These are phyloP conservation scores for Rhagonycha fulva DNA, from an alignment of 2,888 invertebrate genomes.

Conservation along the genomic window DNA sequence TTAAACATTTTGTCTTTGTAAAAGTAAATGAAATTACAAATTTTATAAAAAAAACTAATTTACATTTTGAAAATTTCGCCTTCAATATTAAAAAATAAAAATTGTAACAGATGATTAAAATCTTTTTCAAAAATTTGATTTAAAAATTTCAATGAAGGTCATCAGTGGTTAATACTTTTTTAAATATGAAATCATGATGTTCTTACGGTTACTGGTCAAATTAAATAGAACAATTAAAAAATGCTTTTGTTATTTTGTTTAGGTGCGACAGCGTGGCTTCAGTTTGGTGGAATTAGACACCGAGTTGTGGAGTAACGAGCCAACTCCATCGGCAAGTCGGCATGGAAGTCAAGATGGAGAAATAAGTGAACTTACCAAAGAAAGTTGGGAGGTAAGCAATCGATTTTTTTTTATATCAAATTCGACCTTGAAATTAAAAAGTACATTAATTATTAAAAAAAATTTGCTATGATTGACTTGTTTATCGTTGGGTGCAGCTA, in stretches of 20 bases:
- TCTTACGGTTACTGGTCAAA: not conserved
- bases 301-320: constrained; percentile 78
- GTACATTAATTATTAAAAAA: not conserved
- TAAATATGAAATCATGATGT: not conserved
- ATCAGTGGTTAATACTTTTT: not conserved
- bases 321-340: constrained; percentile 56
- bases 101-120: no score
- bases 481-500: constrained; percentile 65
- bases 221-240: not conserved
- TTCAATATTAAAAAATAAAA: no score
- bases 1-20: not conserved
- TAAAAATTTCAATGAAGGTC: constrained; percentile 11
- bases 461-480: constrained; percentile 7
- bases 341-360: constrained; percentile 71
- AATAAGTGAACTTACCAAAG: constrained; percentile 80
- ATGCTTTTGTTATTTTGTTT: constrained; percentile 42
- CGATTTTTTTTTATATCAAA: not conserved
- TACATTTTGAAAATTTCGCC: no score
- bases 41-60: not conserved
- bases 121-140: not conserved
- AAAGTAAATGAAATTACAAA: not conserved
- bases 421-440: not conserved
- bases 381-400: constrained; percentile 90
- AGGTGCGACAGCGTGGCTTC: constrained; percentile 72
- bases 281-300: constrained; percentile 88